A percentile compares a stretch with the other conserved stretches of the same genome.
These are phyloP conservation scores for Wasmannia auropunctata DNA, from an alignment of 1,140 invertebrate species.

Conservation along the genomic window DNA sequence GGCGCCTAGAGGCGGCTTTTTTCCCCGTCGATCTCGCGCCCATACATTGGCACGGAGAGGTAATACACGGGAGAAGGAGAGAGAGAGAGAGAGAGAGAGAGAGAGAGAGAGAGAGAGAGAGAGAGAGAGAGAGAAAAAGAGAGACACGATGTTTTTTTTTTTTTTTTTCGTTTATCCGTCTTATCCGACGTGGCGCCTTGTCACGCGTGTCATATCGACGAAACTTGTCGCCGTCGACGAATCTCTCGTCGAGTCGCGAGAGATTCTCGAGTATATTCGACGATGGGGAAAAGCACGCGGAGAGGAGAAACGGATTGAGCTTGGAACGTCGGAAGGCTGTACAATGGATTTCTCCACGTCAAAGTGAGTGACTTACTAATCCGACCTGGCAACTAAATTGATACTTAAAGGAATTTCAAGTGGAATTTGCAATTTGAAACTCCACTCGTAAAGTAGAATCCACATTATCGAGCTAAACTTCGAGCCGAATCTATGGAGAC, in stretches of 20 bases:
- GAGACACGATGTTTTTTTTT: background rate
- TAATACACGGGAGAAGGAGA: background rate
- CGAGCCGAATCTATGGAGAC: too few relatives aligned
- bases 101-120: too few relatives aligned
- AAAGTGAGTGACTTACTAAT: background rate
- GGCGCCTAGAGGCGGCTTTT: background rate
- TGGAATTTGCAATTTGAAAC: background rate
- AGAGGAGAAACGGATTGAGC: background rate
- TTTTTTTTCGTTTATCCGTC: conserved; percentile 30
- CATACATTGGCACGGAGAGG: background rate
- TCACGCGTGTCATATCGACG: conserved; percentile 12
- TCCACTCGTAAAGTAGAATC: background rate
- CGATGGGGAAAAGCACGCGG: background rate
- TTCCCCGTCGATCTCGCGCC: conserved; percentile 13
- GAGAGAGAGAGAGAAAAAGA: too few relatives aligned
- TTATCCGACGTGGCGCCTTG: conserved; percentile 28
- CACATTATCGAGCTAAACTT: too few relatives aligned
- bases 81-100: too few relatives aligned
- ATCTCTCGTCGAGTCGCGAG: background rate
- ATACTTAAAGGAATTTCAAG: background rate
- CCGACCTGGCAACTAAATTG: background rate
- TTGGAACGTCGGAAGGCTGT: background rate
- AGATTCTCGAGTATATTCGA: background rate
- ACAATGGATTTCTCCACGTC: background rate
- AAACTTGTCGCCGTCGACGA: background rate